These are phyloP conservation scores for Mormyrus hasselquistii DNA, from an alignment of 2,797 vertebrate species.

Conservation along the genomic window DNA sequence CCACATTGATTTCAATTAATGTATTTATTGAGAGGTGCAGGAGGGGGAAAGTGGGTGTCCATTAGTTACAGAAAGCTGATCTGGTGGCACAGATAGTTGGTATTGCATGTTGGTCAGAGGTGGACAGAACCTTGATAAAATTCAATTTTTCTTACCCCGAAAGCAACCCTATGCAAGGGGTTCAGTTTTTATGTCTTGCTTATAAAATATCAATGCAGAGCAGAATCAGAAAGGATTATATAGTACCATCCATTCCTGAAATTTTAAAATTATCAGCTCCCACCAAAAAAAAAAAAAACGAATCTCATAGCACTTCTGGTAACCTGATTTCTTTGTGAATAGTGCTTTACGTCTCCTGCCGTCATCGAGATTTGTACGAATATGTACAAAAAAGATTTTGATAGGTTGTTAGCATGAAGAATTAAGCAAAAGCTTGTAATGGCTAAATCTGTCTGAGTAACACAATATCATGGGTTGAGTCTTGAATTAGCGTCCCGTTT, in stretches of 20 bases:
- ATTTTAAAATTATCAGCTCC: not conserved
- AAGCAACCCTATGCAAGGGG: not conserved
- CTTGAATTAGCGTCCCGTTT: not conserved
- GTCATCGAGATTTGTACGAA: not conserved
- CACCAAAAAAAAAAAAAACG: not conserved
- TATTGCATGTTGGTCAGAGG: not conserved
- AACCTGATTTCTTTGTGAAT: not conserved
- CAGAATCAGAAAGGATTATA: not conserved
- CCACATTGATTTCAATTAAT: not conserved
- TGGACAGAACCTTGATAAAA: not conserved
- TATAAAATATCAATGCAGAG: not conserved
- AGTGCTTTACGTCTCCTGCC: not conserved
- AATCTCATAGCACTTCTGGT: not conserved
- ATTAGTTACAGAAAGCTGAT: not conserved
- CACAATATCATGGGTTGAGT: not conserved
- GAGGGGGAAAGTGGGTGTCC: not conserved
- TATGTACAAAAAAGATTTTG: not conserved
- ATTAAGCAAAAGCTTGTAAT: not conserved
- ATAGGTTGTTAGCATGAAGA: not conserved
- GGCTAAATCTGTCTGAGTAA: not conserved
- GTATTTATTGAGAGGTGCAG: constrained; percentile 7
- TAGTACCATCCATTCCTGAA: not conserved
- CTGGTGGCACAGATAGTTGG: not conserved
- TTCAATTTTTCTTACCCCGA: not conserved
- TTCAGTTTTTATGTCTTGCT: not conserved